phyloP scores from a whole-genome alignment of 2,113 vertebrate genomes.

The Lepus timidus region DNA sequence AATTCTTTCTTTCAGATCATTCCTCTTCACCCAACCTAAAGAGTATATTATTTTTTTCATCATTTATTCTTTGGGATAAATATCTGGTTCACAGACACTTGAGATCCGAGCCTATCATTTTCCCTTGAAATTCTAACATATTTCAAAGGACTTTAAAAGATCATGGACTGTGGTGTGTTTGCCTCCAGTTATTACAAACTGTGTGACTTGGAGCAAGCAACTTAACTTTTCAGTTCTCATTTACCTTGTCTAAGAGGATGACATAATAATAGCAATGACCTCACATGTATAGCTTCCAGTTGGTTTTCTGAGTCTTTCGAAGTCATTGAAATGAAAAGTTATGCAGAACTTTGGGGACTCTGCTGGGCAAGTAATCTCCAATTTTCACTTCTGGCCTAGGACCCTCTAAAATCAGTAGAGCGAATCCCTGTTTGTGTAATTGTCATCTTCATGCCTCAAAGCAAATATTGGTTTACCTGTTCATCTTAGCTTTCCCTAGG shows the following conservation, averaged over 20 bases:
- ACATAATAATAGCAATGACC: not conserved
- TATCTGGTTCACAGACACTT: not conserved
- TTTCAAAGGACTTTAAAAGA: not conserved
- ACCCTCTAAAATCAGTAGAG: constrained; percentile 55
- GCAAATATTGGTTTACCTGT: constrained; percentile 63
- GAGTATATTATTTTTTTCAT: constrained; percentile 28
- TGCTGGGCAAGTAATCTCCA: constrained; percentile 58
- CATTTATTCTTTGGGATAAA: constrained; percentile 22
- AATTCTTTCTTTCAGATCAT: not conserved
- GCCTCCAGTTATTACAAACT: not conserved
- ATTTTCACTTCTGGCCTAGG: constrained; percentile 27
- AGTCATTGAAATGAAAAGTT: constrained; percentile 44
- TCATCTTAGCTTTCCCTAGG: constrained; percentile 74
- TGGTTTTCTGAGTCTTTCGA: not conserved
- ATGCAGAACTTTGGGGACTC: constrained; percentile 54
- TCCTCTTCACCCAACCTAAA: not conserved
- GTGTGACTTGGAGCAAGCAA: not conserved
- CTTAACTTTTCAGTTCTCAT: not conserved
- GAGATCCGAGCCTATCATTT: not conserved
- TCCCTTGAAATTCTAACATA: constrained; percentile 15
- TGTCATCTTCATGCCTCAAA: constrained; percentile 63
- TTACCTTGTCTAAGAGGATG: not conserved
- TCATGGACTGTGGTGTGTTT: not conserved
- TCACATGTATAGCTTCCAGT: not conserved
- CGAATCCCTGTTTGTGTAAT: constrained; percentile 1